Base-by-base conservation (phyloP, 92 coral and sea anemone species). In the Isaurus tuberculatus region DNA sequence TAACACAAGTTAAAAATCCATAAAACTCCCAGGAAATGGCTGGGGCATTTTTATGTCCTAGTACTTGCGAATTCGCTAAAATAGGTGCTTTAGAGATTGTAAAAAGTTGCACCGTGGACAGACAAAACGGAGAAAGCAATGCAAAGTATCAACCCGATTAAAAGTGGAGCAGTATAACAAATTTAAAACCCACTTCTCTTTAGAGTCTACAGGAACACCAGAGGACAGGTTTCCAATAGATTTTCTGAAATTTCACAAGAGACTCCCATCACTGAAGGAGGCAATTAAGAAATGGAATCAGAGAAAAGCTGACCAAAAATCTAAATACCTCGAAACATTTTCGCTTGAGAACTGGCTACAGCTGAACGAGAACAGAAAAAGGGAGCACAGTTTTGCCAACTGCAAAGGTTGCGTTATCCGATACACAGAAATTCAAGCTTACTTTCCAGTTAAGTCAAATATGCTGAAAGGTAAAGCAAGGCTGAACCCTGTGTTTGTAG, bases 1-100 rank as follows among this genome's bases (percentile, higher is more conserved):
- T 63, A 63, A 63, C 68, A 63, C 67, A 61, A 63, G 68, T 63
- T 0, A 63, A 63, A 28, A 63, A 28, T 14, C 68, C 68, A 63
- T 63, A 63, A 28, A 36, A 29, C 0, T 74, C 20, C 31, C 66
- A 51, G 58, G 5, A 28, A 51, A 89, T 89, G 90, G 43, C 93
- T 42, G 91, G 79, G 61, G 61, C 91, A 75, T 90, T 90, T 90
- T 79, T 87, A 64, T 90, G 85, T 63, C 93, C 91, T 19, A 86
- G 73, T 57, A 86, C 87, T 67, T 89, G 90, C 46, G 90, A 90
- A 36, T 89, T 89, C 69, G 92, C 87, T 8, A 89, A 85, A 80
- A 78, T 79, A 44, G 82, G 64, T 11, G 87, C 92, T 2, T 44
- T 85, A 73, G 68, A 86, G 61, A 70, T 89, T 64, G 63, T 64